A percentile compares a stretch with the other conserved stretches of the same genome.
These are phyloP conservation scores for Neosilurus mollespiculum DNA, from an alignment of 2,797 vertebrate genomes.

Conservation along the genomic window DNA sequence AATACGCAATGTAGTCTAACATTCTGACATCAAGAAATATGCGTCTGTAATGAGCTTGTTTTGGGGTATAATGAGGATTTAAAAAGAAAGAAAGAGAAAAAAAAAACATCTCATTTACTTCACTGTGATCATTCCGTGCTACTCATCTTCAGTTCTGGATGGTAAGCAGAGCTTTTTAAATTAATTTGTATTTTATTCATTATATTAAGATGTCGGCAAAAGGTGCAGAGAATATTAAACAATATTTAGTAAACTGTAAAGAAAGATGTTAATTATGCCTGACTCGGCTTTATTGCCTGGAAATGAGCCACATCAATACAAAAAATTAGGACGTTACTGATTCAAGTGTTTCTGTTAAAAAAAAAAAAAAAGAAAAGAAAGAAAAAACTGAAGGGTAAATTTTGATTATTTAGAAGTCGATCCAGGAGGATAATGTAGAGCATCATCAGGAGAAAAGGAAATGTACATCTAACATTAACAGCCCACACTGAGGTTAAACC, in stretches of 20 bases:
- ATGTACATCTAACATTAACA: background rate
- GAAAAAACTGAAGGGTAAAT: too few species aligned
- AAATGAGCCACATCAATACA: constrained; percentile 8
- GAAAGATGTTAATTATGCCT: constrained; percentile 20
- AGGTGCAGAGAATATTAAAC: constrained; percentile 5
- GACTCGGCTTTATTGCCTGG: background rate
- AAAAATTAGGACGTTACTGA: constrained; percentile 4
- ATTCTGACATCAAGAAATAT: background rate
- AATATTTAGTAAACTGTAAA: constrained; percentile 33
- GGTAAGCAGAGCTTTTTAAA: background rate
- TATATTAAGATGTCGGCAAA: background rate
- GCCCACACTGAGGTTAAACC: background rate
- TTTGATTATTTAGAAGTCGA: too few species aligned
- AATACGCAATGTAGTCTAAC: background rate
- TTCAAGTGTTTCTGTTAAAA: background rate
- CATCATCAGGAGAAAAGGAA: background rate
- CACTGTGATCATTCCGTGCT: background rate
- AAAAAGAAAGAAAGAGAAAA: background rate
- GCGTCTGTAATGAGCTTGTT: constrained; percentile 7
- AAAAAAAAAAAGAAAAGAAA: too few species aligned
- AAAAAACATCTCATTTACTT: background rate
- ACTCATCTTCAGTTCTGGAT: background rate
- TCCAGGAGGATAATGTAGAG: background rate
- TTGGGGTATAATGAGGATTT: background rate
- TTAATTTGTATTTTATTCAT: background rate